Evolutionary conservation across 2,797 vertebrate genomes (phyloP).

Genomic region (Muscicapa striata): DNA sequence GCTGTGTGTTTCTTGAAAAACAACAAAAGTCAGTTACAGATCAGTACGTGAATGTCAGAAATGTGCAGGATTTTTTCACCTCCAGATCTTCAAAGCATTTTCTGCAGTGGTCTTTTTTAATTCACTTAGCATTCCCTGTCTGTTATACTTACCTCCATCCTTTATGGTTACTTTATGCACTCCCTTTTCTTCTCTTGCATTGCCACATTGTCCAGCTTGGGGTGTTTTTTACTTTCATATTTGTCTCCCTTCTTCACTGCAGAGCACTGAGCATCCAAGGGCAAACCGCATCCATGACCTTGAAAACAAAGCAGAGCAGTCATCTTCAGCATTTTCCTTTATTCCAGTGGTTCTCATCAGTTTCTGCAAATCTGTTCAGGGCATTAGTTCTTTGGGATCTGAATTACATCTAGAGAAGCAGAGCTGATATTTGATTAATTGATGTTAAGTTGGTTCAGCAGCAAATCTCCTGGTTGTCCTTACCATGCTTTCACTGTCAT

Average conservation of each 20-base stretch:
- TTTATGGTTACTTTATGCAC: background rate
- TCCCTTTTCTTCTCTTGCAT: background rate
- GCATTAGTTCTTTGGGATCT: background rate
- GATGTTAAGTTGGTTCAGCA: background rate
- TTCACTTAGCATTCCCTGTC: background rate
- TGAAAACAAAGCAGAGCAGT: background rate
- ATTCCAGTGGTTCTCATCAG: background rate
- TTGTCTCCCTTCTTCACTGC: background rate
- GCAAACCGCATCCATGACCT: background rate
- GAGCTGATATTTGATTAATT: background rate
- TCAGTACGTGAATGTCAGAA: background rate
- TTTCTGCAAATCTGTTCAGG: background rate
- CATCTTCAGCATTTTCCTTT: background rate
- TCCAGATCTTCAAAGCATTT: background rate
- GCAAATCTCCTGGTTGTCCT: background rate
- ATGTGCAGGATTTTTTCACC: background rate
- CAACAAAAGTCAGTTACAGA: background rate
- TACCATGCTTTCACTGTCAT: fast-evolving
- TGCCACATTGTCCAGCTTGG: background rate
- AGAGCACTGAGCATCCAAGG: background rate
- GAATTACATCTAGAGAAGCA: background rate
- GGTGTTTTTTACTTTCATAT: background rate
- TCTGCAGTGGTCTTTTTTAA: background rate
- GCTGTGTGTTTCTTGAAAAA: background rate
- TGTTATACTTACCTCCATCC: background rate